phyloP scores from a whole-genome alignment of 2,797 vertebrate genomes.

The Gadopsis marmoratus region DNA sequence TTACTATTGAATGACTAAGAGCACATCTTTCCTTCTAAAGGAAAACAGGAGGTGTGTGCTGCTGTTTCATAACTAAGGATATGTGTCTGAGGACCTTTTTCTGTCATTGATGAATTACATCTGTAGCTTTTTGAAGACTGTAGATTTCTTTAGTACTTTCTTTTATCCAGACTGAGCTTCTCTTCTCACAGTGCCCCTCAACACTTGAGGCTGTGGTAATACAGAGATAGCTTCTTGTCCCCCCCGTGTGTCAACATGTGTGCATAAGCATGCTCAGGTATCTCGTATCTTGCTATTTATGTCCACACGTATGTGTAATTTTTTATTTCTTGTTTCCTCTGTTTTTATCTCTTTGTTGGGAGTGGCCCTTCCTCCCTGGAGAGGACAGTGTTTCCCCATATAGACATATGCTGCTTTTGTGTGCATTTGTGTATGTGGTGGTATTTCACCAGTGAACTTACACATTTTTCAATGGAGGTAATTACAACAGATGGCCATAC shows the following conservation, averaged over 20 bases:
- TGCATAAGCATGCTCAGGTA: neutral
- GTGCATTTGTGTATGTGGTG: conserved; percentile 5
- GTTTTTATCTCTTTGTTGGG: neutral
- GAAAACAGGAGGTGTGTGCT: neutral
- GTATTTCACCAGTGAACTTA: neutral
- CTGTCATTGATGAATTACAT: conserved; percentile 5
- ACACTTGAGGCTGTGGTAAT: conserved; percentile 1
- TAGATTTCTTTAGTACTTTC: conserved; percentile 1
- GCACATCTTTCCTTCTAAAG: conserved; percentile 14
- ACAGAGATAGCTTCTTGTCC: neutral
- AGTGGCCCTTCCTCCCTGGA: conserved; percentile 1
- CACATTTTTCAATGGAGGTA: neutral
- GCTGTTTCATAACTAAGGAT: neutral
- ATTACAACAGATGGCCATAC: neutral
- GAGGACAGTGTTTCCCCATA: neutral
- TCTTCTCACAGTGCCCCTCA: neutral
- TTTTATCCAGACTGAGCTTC: conserved; percentile 3
- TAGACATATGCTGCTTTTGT: conserved; percentile 2
- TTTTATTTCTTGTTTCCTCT: conserved; percentile 1
- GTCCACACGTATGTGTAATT: neutral
- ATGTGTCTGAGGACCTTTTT: neutral
- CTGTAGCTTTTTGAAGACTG: neutral
- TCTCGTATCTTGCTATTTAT: neutral
- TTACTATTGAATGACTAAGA: conserved; percentile 3
- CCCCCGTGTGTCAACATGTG: neutral